Conservation (phyloP, 35 echinoderm and acorn worm species). For the Diadema setosum region DNA sequence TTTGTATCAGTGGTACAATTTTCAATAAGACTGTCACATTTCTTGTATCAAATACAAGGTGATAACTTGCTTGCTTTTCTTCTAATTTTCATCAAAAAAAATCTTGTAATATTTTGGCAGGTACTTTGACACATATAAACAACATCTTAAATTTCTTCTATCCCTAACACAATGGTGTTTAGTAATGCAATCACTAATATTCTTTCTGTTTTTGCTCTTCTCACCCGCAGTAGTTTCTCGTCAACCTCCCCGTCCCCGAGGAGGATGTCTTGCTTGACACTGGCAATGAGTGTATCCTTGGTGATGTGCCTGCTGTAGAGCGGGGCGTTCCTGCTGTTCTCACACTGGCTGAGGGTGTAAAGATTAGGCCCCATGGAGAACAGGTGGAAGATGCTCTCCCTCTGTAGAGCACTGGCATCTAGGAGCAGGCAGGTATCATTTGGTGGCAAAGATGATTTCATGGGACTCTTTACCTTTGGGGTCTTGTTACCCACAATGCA, state of each 20-base stretch:
- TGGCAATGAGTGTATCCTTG: constrained; percentile 68
- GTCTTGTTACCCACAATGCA: too few relatives aligned
- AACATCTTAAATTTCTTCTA: too few relatives aligned
- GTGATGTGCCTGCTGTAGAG: constrained; percentile 75
- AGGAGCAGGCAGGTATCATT: neutral
- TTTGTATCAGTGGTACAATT: too few relatives aligned
- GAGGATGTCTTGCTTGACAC: constrained; percentile 56
- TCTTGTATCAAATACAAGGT: neutral
- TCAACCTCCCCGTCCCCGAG: constrained; percentile 80
- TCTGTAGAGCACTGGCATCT: constrained; percentile 64
- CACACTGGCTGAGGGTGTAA: constrained; percentile 66
- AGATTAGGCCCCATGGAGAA: constrained; percentile 85
- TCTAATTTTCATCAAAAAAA: neutral
- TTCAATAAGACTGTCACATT: too few relatives aligned
- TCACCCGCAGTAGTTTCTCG: constrained; percentile 68
- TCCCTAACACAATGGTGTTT: too few relatives aligned
- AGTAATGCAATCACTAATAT: too few relatives aligned
- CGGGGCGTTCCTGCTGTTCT: constrained; percentile 48
- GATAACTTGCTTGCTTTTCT: neutral
- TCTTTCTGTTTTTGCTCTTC: too few relatives aligned
- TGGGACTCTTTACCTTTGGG: too few relatives aligned
- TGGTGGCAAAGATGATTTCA: neutral
- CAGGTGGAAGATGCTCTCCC: constrained; percentile 69
- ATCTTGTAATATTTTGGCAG: too few relatives aligned
- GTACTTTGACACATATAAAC: too few relatives aligned